phyloP scores from a whole-genome alignment of 1,140 invertebrate species.

The Drosophila santomea region DNA sequence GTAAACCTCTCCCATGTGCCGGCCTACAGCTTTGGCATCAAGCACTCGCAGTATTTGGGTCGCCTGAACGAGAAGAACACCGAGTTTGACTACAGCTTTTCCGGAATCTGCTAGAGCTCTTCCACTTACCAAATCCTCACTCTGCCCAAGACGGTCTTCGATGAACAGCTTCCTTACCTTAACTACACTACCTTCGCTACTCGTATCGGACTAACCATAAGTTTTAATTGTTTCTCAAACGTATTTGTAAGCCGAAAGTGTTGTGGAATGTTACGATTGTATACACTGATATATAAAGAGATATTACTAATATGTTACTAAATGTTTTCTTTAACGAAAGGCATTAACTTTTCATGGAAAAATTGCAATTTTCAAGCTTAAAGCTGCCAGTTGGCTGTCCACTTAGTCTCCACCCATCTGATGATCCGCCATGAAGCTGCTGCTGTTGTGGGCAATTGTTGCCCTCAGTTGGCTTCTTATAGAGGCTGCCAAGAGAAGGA shows the following conservation, averaged over 20 bases:
- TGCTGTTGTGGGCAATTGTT: neutral
- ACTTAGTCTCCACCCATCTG: neutral
- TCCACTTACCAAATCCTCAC: slow-evolving; percentile 14
- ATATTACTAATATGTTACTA: slow-evolving; percentile 39
- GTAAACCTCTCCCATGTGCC: slow-evolving; percentile 87
- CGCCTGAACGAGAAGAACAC: slow-evolving; percentile 85
- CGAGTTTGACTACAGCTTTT: slow-evolving; percentile 73
- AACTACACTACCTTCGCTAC: slow-evolving; percentile 49
- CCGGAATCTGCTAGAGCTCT: slow-evolving; percentile 62
- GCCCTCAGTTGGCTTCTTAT: neutral
- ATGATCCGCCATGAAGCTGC: neutral
- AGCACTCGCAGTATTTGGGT: slow-evolving; percentile 92
- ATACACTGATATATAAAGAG: slow-evolving; percentile 38
- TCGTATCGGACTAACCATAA: slow-evolving; percentile 60
- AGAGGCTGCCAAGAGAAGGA: neutral
- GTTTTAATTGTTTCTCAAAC: slow-evolving; percentile 62
- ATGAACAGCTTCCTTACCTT: slow-evolving; percentile 52
- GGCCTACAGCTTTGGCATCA: slow-evolving; percentile 93
- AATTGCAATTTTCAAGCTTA: neutral
- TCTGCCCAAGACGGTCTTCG: slow-evolving; percentile 66
- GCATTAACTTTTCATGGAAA: too few relatives aligned
- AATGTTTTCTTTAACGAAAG: too few relatives aligned
- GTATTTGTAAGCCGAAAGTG: slow-evolving; percentile 61
- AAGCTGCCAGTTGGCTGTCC: neutral
- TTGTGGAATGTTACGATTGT: slow-evolving; percentile 72